A percentile compares a stretch with the other conserved stretches of the same genome.
These are phyloP conservation scores for Cryptotis parvus DNA, from an alignment of 2,113 vertebrate species.

Conservation along the genomic window DNA sequence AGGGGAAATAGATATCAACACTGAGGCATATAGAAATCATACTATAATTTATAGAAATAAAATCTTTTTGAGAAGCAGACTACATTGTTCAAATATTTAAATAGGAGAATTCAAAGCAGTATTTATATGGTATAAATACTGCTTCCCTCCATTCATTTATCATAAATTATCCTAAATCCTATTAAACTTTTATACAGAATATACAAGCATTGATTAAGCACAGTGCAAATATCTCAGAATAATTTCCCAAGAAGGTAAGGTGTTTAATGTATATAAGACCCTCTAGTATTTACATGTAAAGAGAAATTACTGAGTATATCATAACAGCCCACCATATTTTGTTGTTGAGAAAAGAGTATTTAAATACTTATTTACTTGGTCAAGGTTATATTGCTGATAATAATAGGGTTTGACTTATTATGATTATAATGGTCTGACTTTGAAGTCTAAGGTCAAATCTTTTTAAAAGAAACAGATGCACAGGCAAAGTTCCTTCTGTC, in stretches of 20 bases:
- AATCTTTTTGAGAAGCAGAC: not conserved
- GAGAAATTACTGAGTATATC: not conserved
- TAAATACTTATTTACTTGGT: not conserved
- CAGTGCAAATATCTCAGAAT: not conserved
- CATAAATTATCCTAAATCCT: not conserved
- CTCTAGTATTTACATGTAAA: not conserved
- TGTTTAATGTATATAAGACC: not conserved
- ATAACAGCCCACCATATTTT: not conserved
- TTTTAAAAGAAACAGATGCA: not conserved
- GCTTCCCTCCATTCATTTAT: not conserved
- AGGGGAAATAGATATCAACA: not conserved
- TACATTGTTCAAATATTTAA: constrained; percentile 15
- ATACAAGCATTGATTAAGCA: not conserved
- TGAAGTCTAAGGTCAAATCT: not conserved
- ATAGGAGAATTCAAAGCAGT: not conserved
- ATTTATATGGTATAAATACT: not conserved
- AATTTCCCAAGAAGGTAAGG: not conserved
- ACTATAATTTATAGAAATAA: not conserved
- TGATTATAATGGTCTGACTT: not conserved
- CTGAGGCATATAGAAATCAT: not conserved
- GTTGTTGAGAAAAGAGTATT: not conserved
- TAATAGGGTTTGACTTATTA: not conserved
- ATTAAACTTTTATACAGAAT: not conserved
- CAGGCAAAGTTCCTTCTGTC: not conserved
- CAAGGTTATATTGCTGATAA: not conserved